phyloP scores from a whole-genome alignment of 2,113 vertebrate genomes.

The Phaetusa simplex region DNA sequence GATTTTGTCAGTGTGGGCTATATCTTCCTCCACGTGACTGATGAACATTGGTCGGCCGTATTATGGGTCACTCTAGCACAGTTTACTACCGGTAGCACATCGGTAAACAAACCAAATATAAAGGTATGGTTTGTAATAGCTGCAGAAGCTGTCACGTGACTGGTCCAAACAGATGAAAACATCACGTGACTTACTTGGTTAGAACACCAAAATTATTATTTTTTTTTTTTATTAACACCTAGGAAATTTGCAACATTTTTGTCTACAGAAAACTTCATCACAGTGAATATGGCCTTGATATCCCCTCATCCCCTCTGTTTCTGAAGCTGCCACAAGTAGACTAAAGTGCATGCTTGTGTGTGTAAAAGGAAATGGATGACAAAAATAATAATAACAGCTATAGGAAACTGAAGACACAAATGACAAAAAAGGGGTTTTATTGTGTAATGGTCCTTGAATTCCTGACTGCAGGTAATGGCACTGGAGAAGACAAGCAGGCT shows the following conservation, averaged over 20 bases:
- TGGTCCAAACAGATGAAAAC: not conserved
- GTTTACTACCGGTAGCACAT: not conserved
- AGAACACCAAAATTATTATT: not conserved
- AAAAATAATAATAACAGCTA: slow-evolving; percentile 21
- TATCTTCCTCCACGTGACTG: not conserved
- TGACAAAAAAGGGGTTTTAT: slow-evolving; percentile 16
- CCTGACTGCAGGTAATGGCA: not conserved
- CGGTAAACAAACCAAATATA: not conserved
- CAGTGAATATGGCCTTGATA: not conserved
- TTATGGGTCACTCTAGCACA: not conserved
- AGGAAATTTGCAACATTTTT: not conserved
- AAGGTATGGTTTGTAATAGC: not conserved
- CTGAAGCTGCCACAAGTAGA: not conserved
- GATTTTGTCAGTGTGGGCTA: not conserved
- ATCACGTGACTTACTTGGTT: not conserved
- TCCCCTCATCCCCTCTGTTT: not conserved
- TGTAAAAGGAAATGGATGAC: not conserved
- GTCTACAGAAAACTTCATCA: not conserved
- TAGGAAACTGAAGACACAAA: not conserved
- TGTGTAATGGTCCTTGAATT: slow-evolving; percentile 31
- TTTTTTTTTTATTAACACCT: not conserved
- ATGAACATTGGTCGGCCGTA: not conserved
- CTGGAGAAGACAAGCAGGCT: slow-evolving; percentile 26
- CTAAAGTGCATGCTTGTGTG: not conserved
- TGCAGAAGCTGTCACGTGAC: not conserved